phyloP scores from a whole-genome alignment of 2,113 vertebrate genomes.

The Murina feae region DNA sequence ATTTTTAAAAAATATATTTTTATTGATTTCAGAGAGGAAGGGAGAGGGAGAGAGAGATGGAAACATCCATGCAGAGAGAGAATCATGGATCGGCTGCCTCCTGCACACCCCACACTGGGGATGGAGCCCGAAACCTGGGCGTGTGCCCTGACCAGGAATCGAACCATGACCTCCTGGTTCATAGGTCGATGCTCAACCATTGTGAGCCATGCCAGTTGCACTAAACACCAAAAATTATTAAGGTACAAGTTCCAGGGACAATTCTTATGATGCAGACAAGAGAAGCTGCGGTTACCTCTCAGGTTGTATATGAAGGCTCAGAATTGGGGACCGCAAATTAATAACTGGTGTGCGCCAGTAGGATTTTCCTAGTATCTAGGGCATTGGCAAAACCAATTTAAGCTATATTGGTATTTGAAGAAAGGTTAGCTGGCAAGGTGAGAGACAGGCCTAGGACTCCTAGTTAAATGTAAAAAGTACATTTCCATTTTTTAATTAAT shows the following conservation, averaged over 20 bases:
- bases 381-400: constrained; percentile 41
- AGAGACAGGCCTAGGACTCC: background rate
- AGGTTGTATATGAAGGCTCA: background rate
- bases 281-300: constrained; percentile 22
- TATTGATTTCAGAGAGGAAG: too few relatives aligned
- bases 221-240: background rate
- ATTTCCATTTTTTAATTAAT: constrained; percentile 53
- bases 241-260: background rate
- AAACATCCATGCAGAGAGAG: too few relatives aligned
- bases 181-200: too few relatives aligned
- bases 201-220: too few relatives aligned
- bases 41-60: too few relatives aligned
- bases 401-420: constrained; percentile 49
- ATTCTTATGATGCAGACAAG: background rate
- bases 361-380: constrained; percentile 22
- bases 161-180: too few relatives aligned
- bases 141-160: too few relatives aligned
- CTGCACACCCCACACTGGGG: too few relatives aligned
- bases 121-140: too few relatives aligned
- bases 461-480: constrained; percentile 43
- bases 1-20: background rate
- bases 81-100: too few relatives aligned
- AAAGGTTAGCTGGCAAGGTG: constrained; percentile 31
- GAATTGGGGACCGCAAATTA: background rate
- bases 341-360: background rate